Conservation (phyloP, 2,113 vertebrate genomes). For the Terrapene triunguis region DNA sequence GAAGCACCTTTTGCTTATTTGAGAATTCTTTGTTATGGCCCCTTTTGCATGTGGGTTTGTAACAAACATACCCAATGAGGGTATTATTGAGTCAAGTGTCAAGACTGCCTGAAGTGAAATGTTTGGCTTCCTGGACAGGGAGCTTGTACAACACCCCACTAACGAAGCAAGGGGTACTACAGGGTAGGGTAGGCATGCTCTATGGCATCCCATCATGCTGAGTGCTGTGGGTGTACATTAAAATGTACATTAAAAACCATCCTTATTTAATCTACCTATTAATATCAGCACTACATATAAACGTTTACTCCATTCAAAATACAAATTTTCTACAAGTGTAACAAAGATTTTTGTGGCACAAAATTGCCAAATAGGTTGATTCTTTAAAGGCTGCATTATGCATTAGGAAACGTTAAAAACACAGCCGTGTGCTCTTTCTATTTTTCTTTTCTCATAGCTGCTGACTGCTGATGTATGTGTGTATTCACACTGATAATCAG, state of each 20-base stretch:
- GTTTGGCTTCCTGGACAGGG: not conserved
- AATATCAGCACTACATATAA: not conserved
- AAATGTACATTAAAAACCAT: not conserved
- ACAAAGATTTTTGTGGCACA: conserved; percentile 13
- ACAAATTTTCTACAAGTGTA: conserved; percentile 32
- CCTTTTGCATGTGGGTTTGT: not conserved
- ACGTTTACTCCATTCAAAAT: conserved; percentile 61
- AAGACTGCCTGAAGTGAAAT: not conserved
- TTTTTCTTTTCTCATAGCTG: conserved; percentile 54
- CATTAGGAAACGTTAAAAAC: conserved; percentile 51
- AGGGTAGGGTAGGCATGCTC: not conserved
- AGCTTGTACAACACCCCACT: not conserved
- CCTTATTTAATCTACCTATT: not conserved
- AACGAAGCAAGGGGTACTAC: not conserved
- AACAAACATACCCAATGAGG: not conserved
- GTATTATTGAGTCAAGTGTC: not conserved
- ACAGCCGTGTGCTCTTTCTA: not conserved
- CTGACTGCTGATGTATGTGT: conserved; percentile 5
- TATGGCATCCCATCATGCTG: not conserved
- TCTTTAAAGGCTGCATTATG: conserved; percentile 28
- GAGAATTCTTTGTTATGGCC: not conserved
- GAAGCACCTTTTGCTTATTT: not conserved
- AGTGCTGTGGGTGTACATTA: no score
- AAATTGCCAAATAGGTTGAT: conserved; percentile 49
- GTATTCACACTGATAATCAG: conserved; percentile 53